Base-by-base conservation (phyloP, 2,797 vertebrate species). In the Pipistrellus nathusii region DNA sequence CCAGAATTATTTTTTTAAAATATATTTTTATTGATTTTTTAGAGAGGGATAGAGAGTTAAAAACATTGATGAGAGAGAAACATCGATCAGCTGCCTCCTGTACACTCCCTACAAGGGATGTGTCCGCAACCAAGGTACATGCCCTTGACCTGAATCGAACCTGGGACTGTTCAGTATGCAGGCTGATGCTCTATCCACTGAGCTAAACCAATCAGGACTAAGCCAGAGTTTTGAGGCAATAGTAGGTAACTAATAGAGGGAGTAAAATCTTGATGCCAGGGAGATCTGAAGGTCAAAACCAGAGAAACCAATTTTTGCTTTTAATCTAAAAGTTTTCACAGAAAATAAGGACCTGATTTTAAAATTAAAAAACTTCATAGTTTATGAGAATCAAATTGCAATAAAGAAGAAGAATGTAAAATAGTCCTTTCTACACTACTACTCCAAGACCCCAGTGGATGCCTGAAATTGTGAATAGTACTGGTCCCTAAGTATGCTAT, bases 241-340 rank as follows among this genome's bases (percentile, higher is more conserved):
- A n/a, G 30, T 27, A 59, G 71, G 21, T 53, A 66, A 57, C 57
- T 72, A 41, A 69, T 15, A 13, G 27, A 35, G 69, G 59, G 21
- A 21, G 3, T 66, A 62, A 2, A 75, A 46, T 8, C 12, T 66
- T 6, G 4, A 27, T 21, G n/a, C n/a, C 41, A 66, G 25, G 15
- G 21, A 81, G 8, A 73, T 4, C 35, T 27, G 69, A 80, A 18
- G n/a, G 53, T 46, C 10, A 48, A 90, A 87, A 9, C 20, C 46
- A 91, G 77, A 90, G 69, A 88, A 91, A 41, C 10, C 25, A 55
- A 23, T 20, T 44, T 89, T 93, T 73, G 20, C 44, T 93, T 86
- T 91, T 48, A n/a, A 46, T 81, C 25, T 76, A 46, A 75, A 75
- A 8, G 2, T 20, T 59, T 85, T 17, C 30, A 6, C 21, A 27